Conservation (phyloP, 2,888 invertebrate species). For the Sabellastarte sp. region DNA sequence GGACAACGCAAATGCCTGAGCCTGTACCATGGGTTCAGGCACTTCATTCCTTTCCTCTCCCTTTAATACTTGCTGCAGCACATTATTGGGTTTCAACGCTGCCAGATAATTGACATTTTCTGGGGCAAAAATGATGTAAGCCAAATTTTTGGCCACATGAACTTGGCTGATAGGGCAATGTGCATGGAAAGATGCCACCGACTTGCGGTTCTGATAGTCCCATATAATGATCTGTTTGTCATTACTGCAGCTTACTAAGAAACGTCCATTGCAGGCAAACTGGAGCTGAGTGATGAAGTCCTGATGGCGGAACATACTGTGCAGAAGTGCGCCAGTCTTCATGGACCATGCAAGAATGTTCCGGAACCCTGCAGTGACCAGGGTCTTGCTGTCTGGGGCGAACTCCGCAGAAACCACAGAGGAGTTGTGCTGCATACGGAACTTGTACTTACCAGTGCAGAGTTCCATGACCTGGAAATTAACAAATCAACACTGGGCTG, state of each 20-base stretch:
- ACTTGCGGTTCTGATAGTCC: conserved; percentile 20
- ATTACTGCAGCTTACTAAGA: conserved; percentile 32
- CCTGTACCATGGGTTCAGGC: conserved; percentile 25
- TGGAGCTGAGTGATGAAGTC: conserved; percentile 35
- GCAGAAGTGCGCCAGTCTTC: conserved; percentile 29
- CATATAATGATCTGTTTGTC: conserved; percentile 39
- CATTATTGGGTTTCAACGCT: conserved; percentile 32
- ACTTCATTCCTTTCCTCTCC: conserved; percentile 12
- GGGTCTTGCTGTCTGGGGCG: conserved; percentile 30
- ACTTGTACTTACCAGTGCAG: conserved; percentile 29
- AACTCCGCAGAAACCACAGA: conserved; percentile 32
- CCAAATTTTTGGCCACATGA: conserved; percentile 27
- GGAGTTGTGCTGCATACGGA: conserved; percentile 37
- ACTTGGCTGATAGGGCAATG: conserved; percentile 33
- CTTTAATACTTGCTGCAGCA: conserved; percentile 9
- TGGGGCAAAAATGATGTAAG: conserved; percentile 33
- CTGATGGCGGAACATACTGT: conserved; percentile 37
- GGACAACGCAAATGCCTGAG: conserved; percentile 37
- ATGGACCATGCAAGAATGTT: conserved; percentile 42
- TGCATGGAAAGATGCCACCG: conserved; percentile 26
- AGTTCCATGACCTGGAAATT: conserved; percentile 17
- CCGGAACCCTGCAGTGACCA: conserved; percentile 39
- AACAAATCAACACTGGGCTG: background rate
- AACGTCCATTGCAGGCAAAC: conserved; percentile 33
- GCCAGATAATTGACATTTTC: conserved; percentile 31